A percentile compares a stretch with the other conserved stretches of the same genome.
Conservation (phyloP, 2,113 vertebrate species). For the Petrocephalus zakoni region DNA sequence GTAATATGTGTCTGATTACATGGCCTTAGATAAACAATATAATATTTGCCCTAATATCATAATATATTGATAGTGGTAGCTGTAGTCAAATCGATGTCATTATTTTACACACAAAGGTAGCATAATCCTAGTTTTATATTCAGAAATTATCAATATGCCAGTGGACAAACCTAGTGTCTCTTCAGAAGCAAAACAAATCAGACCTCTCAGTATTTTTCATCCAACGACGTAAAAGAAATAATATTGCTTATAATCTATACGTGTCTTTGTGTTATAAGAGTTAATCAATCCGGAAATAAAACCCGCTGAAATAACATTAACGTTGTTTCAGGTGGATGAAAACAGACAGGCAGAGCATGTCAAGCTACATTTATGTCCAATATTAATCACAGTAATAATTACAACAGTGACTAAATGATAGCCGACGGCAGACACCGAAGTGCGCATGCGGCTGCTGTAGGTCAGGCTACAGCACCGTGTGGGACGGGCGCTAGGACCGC, state of each 20-base stretch:
- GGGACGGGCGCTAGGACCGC: slow-evolving; percentile 61
- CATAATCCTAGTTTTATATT: background rate
- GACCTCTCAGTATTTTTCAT: background rate
- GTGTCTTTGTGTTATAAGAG: background rate
- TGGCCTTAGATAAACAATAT: background rate
- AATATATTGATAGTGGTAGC: background rate
- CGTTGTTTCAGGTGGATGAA: background rate
- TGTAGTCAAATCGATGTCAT: background rate
- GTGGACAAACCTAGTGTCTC: background rate
- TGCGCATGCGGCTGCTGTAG: background rate
- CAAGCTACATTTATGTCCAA: background rate
- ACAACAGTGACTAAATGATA: background rate
- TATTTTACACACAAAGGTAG: background rate
- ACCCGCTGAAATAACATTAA: background rate
- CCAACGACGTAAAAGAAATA: background rate
- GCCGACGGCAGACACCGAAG: background rate
- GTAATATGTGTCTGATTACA: background rate
- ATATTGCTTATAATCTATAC: background rate
- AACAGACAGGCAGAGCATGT: background rate
- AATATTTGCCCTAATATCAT: background rate
- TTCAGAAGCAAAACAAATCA: background rate
- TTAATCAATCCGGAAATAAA: background rate
- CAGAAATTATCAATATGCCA: background rate
- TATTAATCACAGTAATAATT: background rate
- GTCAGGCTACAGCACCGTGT: too few species aligned